A percentile compares a stretch with the other conserved stretches of the same genome.
Conservation (phyloP, 2,797 vertebrate species). For the Saxicola maurus region DNA sequence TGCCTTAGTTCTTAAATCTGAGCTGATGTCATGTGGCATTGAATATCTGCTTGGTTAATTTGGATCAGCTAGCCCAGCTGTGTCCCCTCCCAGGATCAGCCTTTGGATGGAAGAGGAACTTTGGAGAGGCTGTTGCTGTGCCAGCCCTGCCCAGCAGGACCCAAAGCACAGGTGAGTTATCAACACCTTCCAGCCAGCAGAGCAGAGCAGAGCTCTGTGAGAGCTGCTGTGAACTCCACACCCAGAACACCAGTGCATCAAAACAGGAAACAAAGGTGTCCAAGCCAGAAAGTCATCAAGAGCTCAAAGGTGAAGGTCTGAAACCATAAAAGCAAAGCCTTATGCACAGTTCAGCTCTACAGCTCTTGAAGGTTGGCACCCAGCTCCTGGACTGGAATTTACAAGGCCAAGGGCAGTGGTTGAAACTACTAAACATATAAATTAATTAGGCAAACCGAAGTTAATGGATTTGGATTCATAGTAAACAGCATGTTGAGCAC, state of each 20-base stretch:
- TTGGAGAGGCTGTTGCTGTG: neutral
- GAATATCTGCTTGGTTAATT: neutral
- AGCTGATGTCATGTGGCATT: neutral
- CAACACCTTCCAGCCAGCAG: neutral
- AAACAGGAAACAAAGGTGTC: neutral
- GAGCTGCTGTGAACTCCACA: neutral
- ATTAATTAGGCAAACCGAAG: neutral
- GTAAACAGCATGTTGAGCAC: neutral
- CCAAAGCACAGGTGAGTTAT: neutral
- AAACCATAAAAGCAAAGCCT: neutral
- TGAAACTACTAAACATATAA: neutral
- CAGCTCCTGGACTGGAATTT: neutral
- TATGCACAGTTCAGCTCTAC: neutral
- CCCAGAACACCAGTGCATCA: neutral
- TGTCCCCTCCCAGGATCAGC: neutral
- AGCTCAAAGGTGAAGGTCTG: neutral
- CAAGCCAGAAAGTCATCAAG: neutral
- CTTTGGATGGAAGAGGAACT: accelerated
- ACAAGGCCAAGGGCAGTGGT: neutral
- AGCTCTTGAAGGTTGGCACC: neutral
- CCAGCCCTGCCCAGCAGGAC: neutral
- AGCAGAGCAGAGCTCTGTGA: neutral
- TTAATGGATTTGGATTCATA: neutral
- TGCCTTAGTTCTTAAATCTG: neutral
- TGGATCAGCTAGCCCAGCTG: neutral